These are phyloP conservation scores for Ctenodactylus gundi DNA, from an alignment of 2,113 vertebrate species.

Conservation along the genomic window DNA sequence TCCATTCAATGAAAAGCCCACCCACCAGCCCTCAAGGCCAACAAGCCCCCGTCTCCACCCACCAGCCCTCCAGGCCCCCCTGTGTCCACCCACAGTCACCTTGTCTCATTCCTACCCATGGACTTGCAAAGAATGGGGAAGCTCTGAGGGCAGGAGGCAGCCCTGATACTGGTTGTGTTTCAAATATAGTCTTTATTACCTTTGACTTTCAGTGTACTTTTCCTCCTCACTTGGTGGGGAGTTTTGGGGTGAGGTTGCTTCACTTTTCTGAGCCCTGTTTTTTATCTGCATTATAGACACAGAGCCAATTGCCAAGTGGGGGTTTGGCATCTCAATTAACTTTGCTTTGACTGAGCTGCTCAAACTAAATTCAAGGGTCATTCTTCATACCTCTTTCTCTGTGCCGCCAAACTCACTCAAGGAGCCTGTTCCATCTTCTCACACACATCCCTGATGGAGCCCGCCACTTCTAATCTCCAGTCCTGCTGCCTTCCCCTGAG, in stretches of 20 bases:
- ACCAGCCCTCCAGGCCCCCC: neutral
- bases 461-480: too few relatives aligned
- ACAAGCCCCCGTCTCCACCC: neutral
- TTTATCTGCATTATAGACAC: neutral
- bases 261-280: neutral
- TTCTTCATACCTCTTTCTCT: neutral
- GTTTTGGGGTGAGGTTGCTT: neutral
- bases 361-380: neutral
- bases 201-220: neutral
- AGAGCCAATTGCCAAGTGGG: neutral
- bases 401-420: neutral
- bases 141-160: neutral
- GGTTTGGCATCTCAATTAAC: neutral
- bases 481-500: neutral
- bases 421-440: neutral
- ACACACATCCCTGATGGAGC: too few relatives aligned
- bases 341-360: neutral
- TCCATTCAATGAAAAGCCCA: neutral
- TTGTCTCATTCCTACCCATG: neutral
- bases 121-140: neutral
- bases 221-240: neutral
- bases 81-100: neutral
- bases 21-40: neutral
- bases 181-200: neutral
- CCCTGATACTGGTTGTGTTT: neutral